Conservation (phyloP, 2,888 invertebrate genomes). For the Adineta ricciae region DNA sequence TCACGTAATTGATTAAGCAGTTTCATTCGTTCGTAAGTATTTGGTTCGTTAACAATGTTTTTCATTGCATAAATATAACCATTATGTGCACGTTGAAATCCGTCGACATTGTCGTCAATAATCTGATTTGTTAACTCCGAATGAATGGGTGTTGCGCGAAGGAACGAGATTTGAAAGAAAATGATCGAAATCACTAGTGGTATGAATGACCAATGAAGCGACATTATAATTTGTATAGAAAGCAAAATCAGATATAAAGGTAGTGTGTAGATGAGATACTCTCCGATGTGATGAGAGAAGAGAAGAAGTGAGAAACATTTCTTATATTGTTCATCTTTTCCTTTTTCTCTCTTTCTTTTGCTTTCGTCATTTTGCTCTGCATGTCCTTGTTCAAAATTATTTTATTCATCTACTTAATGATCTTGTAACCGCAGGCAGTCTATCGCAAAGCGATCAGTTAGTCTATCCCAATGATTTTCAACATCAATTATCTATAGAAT, state of each 20-base stretch:
- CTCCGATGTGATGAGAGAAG: not conserved
- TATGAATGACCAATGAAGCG: not conserved
- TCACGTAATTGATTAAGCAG: slow-evolving; percentile 18
- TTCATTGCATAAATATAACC: not conserved
- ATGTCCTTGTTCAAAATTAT: not conserved
- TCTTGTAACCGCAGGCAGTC: not conserved
- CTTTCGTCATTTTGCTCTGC: not conserved
- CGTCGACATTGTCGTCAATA: not conserved
- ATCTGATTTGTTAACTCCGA: not conserved
- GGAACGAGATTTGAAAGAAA: not conserved
- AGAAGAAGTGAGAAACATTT: not conserved
- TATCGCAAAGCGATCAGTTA: not conserved
- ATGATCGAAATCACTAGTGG: not conserved
- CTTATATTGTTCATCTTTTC: not conserved
- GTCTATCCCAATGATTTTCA: not conserved
- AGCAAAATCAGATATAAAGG: not conserved
- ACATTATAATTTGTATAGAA: not conserved
- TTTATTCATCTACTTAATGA: not conserved
- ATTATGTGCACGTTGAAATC: not conserved
- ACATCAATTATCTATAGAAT: not conserved
- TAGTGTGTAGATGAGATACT: not conserved
- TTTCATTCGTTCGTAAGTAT: not conserved
- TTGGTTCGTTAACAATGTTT: not conserved
- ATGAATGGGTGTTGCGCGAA: not conserved
- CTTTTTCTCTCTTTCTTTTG: not conserved